These are phyloP conservation scores for Liparis tanakae DNA, from an alignment of 2,797 vertebrate genomes.

Conservation along the genomic window DNA sequence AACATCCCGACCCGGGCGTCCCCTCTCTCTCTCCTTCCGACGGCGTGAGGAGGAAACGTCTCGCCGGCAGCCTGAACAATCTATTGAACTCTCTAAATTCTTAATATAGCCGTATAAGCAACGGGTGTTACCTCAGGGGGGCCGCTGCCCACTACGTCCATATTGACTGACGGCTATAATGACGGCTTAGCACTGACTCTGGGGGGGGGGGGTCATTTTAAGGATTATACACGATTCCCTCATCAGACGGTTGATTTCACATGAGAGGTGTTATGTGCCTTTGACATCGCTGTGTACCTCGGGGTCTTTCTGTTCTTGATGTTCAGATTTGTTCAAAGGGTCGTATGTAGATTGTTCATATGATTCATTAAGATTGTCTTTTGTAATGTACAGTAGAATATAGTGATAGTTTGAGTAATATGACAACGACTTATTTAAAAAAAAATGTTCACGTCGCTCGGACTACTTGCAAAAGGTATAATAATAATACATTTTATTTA, in stretches of 20 bases:
- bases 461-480: too few species aligned
- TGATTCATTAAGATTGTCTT: not conserved
- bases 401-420: not conserved
- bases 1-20: conserved; percentile 32
- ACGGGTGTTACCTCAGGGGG: conserved; percentile 32
- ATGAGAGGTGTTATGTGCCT: not conserved
- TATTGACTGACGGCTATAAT: conserved; percentile 60
- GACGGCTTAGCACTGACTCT: conserved; percentile 23
- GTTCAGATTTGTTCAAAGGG: not conserved
- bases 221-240: conserved; percentile 15
- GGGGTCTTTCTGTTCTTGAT: not conserved
- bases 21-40: conserved; percentile 46
- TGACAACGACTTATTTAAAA: too few species aligned
- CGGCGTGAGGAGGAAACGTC: conserved; percentile 13
- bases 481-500: too few species aligned
- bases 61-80: conserved; percentile 14
- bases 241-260: conserved; percentile 44
- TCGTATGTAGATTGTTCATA: not conserved
- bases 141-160: conserved; percentile 34
- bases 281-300: conserved; percentile 11
- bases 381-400: not conserved
- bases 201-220: conserved; percentile 29
- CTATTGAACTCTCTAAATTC: conserved; percentile 46
- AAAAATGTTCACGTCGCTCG: too few species aligned
- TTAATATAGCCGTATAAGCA: conserved; percentile 44